Evolutionary conservation across 1,140 invertebrate species (phyloP).

Genomic region (Hypothenemus hampei): DNA sequence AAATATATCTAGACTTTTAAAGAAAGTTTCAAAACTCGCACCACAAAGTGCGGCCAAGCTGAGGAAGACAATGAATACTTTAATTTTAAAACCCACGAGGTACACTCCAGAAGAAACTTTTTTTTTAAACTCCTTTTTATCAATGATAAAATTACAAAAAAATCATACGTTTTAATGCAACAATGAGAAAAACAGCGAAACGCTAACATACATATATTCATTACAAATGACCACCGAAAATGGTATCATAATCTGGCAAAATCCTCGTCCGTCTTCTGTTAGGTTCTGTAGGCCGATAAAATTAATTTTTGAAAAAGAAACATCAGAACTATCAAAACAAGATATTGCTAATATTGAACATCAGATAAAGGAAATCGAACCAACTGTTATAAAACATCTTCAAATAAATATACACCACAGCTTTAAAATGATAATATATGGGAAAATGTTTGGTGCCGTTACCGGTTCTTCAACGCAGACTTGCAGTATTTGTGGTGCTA

Average conservation of each 20-base stretch:
- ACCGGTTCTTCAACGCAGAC: background rate
- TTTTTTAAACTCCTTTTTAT: no score
- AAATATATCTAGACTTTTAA: no score
- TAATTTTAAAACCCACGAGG: no score
- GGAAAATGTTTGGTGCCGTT: slow-evolving; percentile 23
- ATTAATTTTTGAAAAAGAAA: slow-evolving; percentile 11
- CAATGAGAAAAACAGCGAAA: no score
- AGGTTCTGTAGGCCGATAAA: slow-evolving; percentile 9
- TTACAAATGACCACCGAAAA: slow-evolving; percentile 4
- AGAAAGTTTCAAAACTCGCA: no score
- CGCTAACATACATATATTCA: no score
- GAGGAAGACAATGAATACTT: no score
- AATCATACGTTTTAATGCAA: no score
- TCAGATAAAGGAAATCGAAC: slow-evolving; percentile 25
- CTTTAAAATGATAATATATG: slow-evolving; percentile 43
- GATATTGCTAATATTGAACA: slow-evolving; percentile 21
- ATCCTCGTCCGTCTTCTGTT: slow-evolving; percentile 1
- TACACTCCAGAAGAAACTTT: no score
- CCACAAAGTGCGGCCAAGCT: no score
- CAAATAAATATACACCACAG: slow-evolving; percentile 25
- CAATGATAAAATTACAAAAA: no score
- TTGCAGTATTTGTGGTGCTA: slow-evolving; percentile 3
- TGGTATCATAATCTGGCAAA: slow-evolving; percentile 4
- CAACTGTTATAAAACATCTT: slow-evolving; percentile 8
- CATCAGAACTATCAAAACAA: background rate